A percentile compares a stretch with the other conserved stretches of the same genome.
Conservation (phyloP, 2,797 vertebrate genomes). For the Pitangus sulphuratus region DNA sequence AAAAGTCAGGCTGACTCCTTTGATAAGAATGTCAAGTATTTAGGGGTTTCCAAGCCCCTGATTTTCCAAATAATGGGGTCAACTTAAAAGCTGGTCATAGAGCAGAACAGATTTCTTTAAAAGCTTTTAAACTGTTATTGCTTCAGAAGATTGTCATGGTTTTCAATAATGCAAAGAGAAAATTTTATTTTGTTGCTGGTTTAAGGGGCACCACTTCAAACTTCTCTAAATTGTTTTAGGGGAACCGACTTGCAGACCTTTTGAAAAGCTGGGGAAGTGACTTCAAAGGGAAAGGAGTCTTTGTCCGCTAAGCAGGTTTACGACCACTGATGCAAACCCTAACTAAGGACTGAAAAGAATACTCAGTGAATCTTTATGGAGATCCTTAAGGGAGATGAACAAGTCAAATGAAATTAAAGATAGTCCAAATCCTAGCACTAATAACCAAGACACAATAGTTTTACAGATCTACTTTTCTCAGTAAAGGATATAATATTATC, state of each 20-base stretch:
- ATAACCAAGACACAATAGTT: constrained; percentile 21
- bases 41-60: constrained; percentile 62
- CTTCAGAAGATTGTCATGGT: constrained; percentile 77
- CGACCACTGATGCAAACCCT: constrained; percentile 77
- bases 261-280: constrained; percentile 75
- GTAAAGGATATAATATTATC: background rate
- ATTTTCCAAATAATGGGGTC: constrained; percentile 67
- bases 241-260: constrained; percentile 66
- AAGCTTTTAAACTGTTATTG: constrained; percentile 74
- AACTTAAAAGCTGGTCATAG: constrained; percentile 70
- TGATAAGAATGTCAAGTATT: constrained; percentile 68
- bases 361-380: constrained; percentile 70
- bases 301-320: constrained; percentile 81
- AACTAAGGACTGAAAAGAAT: constrained; percentile 74
- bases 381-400: constrained; percentile 76
- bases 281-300: constrained; percentile 79
- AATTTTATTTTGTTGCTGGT: constrained; percentile 76
- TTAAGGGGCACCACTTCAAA: constrained; percentile 77
- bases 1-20: constrained; percentile 62
- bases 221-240: constrained; percentile 65
- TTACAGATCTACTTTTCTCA: constrained; percentile 59
- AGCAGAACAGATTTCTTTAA: constrained; percentile 76
- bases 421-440: constrained; percentile 53
- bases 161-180: constrained; percentile 74
- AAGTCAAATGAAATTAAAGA: constrained; percentile 78